phyloP scores from a whole-genome alignment of 2,888 invertebrate genomes.

The Agrilus mali region DNA sequence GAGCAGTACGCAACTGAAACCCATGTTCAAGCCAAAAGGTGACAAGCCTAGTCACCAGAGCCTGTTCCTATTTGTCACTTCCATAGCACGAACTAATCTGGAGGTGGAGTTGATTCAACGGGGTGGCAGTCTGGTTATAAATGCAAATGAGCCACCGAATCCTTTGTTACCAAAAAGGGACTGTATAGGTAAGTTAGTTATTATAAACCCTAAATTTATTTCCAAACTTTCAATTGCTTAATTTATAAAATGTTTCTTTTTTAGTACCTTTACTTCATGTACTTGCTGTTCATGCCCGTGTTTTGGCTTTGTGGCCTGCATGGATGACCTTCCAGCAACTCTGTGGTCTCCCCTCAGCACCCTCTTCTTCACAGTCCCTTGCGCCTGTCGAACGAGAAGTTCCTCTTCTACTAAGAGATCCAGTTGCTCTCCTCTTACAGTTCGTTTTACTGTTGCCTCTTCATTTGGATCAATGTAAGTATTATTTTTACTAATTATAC shows the following conservation, averaged over 20 bases:
- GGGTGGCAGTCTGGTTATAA: constrained; percentile 57
- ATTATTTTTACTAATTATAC: neutral
- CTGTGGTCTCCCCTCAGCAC: constrained; percentile 33
- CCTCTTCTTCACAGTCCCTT: constrained; percentile 22
- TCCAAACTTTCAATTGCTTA: neutral
- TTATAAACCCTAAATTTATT: constrained; percentile 7
- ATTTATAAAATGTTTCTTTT: constrained; percentile 16
- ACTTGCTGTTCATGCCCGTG: constrained; percentile 71
- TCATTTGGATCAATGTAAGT: constrained; percentile 74
- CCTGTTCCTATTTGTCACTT: constrained; percentile 79
- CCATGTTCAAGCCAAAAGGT: constrained; percentile 61
- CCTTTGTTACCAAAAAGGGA: constrained; percentile 64
- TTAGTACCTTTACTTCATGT: constrained; percentile 81
- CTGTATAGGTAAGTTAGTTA: constrained; percentile 51
- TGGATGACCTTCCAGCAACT: constrained; percentile 41
- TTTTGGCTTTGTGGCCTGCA: constrained; percentile 49
- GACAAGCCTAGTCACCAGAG: constrained; percentile 53
- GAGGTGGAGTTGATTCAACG: constrained; percentile 86
- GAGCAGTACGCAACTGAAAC: constrained; percentile 69
- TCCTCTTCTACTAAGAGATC: constrained; percentile 79
- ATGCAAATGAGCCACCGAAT: constrained; percentile 32
- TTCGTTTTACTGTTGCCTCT: constrained; percentile 74
- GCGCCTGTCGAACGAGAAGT: constrained; percentile 45
- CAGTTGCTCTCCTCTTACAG: constrained; percentile 74
- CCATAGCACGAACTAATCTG: constrained; percentile 80